phyloP scores from a whole-genome alignment of 2,113 vertebrate genomes.

The Odontesthes bonariensis region DNA sequence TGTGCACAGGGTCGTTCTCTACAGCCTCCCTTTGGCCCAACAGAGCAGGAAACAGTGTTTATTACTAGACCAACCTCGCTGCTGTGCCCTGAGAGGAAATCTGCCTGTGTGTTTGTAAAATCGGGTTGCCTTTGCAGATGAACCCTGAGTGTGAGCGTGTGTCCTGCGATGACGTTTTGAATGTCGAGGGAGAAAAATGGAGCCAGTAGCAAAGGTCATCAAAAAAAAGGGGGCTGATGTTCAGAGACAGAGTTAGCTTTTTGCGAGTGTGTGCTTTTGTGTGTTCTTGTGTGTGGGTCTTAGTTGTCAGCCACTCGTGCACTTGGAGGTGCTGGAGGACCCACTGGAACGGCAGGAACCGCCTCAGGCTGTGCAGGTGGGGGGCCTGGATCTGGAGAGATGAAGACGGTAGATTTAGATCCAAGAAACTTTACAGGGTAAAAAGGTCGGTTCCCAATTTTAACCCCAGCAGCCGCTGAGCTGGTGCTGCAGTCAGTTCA shows the following conservation, averaged over 20 bases:
- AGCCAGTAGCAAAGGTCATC: conserved; percentile 70
- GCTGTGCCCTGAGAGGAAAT: conserved; percentile 75
- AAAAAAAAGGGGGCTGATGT: conserved; percentile 37
- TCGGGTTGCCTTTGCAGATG: conserved; percentile 55
- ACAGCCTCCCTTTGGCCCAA: conserved; percentile 46
- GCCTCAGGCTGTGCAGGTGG: conserved; percentile 85
- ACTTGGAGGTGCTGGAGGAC: conserved; percentile 81
- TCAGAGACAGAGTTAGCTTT: conserved; percentile 48
- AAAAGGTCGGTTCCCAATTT: not conserved
- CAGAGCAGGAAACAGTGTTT: conserved; percentile 74
- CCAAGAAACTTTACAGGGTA: not conserved
- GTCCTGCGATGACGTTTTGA: conserved; percentile 34
- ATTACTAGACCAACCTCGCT: conserved; percentile 65
- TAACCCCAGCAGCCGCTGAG: not conserved
- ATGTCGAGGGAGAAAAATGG: conserved; percentile 28
- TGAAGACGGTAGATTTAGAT: conserved; percentile 23
- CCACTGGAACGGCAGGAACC: conserved; percentile 83
- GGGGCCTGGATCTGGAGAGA: conserved; percentile 70
- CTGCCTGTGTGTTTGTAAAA: conserved; percentile 42
- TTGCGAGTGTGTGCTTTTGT: conserved; percentile 6
- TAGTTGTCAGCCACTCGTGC: conserved; percentile 79
- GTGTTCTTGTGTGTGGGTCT: conserved; percentile 45
- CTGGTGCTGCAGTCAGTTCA: no score
- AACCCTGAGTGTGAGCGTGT: conserved; percentile 60
- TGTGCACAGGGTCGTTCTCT: conserved; percentile 55